These are phyloP conservation scores for Cettia cetti DNA, from an alignment of 2,113 vertebrate species.

Conservation along the genomic window DNA sequence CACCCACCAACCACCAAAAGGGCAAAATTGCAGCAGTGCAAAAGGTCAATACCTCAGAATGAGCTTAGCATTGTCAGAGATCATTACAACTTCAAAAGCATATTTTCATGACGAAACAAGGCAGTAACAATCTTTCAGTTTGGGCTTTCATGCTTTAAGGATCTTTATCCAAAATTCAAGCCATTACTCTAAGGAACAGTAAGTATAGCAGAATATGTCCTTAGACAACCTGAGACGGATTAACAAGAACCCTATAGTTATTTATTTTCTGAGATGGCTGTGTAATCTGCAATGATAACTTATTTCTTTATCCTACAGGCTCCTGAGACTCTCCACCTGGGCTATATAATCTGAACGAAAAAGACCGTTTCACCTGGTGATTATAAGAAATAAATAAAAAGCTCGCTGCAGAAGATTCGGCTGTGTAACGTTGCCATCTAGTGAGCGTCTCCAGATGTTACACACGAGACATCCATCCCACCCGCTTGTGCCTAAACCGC, in stretches of 20 bases:
- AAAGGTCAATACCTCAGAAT: not conserved
- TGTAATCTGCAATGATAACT: constrained; percentile 5
- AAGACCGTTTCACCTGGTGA: not conserved
- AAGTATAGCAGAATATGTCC: not conserved
- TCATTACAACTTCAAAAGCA: not conserved
- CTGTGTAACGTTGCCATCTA: constrained; percentile 72
- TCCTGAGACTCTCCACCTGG: not conserved
- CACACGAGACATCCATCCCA: too few relatives aligned
- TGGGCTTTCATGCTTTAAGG: not conserved
- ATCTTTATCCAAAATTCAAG: not conserved
- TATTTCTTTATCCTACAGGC: not conserved
- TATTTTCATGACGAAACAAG: not conserved
- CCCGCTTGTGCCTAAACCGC: not conserved
- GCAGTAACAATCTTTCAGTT: not conserved
- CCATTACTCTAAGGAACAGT: not conserved
- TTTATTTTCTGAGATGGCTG: not conserved
- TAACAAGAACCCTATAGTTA: not conserved
- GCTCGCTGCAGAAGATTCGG: not conserved
- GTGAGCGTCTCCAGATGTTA: not conserved
- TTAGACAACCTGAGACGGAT: not conserved
- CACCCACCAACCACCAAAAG: not conserved
- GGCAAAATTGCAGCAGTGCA: not conserved
- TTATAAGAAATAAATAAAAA: not conserved
- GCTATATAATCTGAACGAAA: not conserved
- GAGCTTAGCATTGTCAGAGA: not conserved